phyloP scores from a whole-genome alignment of 2,797 vertebrate genomes.

The Cossypha niveicapilla region DNA sequence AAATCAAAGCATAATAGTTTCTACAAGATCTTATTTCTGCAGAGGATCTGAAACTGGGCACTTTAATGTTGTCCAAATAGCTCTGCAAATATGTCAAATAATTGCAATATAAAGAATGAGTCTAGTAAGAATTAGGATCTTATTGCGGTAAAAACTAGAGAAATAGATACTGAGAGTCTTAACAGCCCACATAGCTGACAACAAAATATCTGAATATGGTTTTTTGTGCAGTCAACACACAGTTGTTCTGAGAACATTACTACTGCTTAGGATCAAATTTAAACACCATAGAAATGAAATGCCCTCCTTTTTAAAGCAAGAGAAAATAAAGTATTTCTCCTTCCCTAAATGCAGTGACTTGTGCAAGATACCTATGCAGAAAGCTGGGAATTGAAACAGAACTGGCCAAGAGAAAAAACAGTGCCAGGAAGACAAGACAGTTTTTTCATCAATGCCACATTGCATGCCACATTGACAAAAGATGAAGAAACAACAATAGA shows the following conservation, averaged over 20 bases:
- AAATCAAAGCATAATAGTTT: not conserved
- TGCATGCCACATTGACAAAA: not conserved
- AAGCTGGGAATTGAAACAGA: not conserved
- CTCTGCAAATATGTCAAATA: not conserved
- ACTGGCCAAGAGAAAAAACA: not conserved
- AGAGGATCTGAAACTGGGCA: not conserved
- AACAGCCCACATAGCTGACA: not conserved
- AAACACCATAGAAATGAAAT: not conserved
- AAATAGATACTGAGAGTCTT: not conserved
- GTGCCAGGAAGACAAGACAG: not conserved
- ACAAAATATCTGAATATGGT: not conserved
- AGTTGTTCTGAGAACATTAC: not conserved
- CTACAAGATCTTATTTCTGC: not conserved
- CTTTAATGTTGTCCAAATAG: not conserved
- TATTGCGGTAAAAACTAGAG: not conserved
- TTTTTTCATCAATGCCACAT: not conserved
- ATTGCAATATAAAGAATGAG: not conserved
- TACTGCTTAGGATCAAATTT: not conserved
- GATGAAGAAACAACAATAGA: not conserved
- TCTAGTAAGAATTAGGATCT: not conserved
- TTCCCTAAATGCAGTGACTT: not conserved
- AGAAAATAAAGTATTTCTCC: not conserved
- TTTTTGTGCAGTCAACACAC: not conserved
- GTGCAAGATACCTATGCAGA: not conserved
- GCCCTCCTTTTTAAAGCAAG: not conserved